phyloP scores from a whole-genome alignment of 2,797 vertebrate species.

The Cyclura pinguis region DNA sequence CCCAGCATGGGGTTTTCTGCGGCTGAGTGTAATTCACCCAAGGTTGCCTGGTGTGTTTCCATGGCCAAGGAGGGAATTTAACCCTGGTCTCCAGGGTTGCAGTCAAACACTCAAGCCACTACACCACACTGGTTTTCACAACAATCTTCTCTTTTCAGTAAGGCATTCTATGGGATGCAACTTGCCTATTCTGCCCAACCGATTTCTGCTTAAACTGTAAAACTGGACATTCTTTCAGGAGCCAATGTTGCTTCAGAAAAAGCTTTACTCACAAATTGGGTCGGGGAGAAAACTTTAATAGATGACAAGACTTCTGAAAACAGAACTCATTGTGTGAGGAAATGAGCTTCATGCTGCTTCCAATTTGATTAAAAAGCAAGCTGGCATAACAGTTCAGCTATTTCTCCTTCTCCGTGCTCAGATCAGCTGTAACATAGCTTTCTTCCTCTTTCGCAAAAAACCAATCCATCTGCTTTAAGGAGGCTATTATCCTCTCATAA shows the following conservation, averaged over 20 bases:
- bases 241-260: neutral
- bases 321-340: neutral
- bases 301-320: neutral
- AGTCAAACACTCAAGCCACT: no score
- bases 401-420: neutral
- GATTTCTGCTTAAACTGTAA: neutral
- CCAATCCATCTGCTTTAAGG: neutral
- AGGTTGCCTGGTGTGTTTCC: no score
- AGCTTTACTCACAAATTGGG: neutral
- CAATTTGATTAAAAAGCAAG: slow-evolving; percentile 26
- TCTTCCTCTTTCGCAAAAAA: neutral
- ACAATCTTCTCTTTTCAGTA: no score
- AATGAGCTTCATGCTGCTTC: slow-evolving; percentile 2
- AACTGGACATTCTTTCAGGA: neutral
- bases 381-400: neutral
- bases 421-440: neutral
- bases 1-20: no score
- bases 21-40: no score
- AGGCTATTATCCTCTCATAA: neutral
- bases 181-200: neutral
- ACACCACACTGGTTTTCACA: no score
- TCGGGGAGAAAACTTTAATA: neutral
- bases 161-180: neutral
- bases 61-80: no score
- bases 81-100: no score